Conservation (phyloP, 2,113 vertebrate genomes). For the Vombatus ursinus region DNA sequence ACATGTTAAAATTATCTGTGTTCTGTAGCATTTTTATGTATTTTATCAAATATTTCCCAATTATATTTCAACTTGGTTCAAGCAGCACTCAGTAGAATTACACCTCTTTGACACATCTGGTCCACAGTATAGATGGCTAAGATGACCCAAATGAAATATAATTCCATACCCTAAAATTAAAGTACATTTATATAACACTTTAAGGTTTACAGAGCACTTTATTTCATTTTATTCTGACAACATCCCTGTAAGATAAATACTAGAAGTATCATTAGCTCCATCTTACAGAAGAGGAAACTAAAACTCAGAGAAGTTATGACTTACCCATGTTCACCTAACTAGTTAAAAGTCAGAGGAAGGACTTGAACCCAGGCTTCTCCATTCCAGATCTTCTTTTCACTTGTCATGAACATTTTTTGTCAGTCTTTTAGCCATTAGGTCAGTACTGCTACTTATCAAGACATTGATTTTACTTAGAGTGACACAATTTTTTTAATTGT, state of each 20-base stretch:
- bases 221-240: neutral
- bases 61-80: neutral
- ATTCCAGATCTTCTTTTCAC: neutral
- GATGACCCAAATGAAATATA: neutral
- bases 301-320: neutral
- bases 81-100: neutral
- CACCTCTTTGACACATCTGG: neutral
- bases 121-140: neutral
- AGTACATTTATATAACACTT: neutral
- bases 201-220: neutral
- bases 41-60: neutral
- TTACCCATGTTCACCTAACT: neutral
- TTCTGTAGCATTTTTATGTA: neutral
- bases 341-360: neutral
- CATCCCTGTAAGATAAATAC: neutral
- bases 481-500: neutral
- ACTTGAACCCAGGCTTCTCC: neutral
- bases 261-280: neutral
- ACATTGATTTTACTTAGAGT: slow-evolving; percentile 43
- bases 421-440: neutral
- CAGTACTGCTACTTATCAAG: slow-evolving; percentile 16
- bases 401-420: neutral
- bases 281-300: neutral
- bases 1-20: neutral
- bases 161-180: neutral